Conservation (phyloP, 2,888 invertebrate genomes). For the Drosophila mimetica region DNA sequence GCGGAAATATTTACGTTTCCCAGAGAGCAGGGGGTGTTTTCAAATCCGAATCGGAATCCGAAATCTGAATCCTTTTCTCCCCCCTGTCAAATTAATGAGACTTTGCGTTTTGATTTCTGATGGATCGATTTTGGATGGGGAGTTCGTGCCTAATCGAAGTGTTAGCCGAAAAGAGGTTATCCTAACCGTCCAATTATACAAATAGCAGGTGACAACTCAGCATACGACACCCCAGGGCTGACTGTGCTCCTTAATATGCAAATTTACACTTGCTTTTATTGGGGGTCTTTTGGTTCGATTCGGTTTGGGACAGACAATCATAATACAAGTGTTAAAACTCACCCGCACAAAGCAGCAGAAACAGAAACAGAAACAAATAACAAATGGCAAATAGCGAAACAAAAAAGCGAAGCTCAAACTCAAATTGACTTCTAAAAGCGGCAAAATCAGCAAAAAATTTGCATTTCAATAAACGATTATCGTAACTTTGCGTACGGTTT, state of each 20-base stretch:
- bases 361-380: slow-evolving; percentile 10
- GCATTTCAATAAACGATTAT: slow-evolving; percentile 84
- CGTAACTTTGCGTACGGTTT: slow-evolving; percentile 79
- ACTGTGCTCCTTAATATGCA: slow-evolving; percentile 40
- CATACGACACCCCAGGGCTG: background rate
- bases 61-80: slow-evolving; percentile 8
- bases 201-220: slow-evolving; percentile 34
- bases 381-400: slow-evolving; percentile 33
- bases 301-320: slow-evolving; percentile 19
- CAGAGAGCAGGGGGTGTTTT: slow-evolving; percentile 35
- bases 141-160: slow-evolving; percentile 15
- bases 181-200: slow-evolving; percentile 29
- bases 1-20: slow-evolving; percentile 74
- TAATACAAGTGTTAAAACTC: slow-evolving; percentile 31
- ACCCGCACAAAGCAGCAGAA: slow-evolving; percentile 16
- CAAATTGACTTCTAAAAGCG: slow-evolving; percentile 82
- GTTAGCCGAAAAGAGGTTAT: background rate
- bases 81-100: slow-evolving; percentile 75
- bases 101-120: slow-evolving; percentile 77
- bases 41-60: background rate
- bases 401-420: slow-evolving; percentile 45
- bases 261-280: slow-evolving; percentile 33
- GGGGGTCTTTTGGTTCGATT: background rate
- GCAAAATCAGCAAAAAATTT: slow-evolving; percentile 84
- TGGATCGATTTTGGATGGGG: slow-evolving; percentile 55